Base-by-base conservation (phyloP, 2,888 invertebrate genomes). In the Ashinkailepas kermadecensis region DNA sequence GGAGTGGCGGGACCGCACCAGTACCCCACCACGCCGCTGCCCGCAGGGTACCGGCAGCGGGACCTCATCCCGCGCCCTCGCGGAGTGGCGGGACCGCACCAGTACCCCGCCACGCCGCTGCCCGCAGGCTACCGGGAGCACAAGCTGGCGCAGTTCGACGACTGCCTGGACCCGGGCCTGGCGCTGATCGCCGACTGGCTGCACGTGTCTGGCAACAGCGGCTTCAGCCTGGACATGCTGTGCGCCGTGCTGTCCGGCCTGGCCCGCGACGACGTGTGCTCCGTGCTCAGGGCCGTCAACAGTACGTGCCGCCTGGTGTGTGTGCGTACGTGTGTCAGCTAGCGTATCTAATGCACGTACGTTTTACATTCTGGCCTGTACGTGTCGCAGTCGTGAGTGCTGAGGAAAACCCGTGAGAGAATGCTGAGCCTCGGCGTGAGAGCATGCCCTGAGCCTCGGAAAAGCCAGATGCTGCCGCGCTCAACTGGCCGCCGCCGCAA, bases 221-320 rank as follows among this genome's bases (percentile, higher is more conserved):
- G 74, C 56, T 56, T 74, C 54, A 74, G 74, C 56, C 13, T 74
- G 56, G 74, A 74, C 54, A 54, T 74, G 74, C 74, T 74, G 56
- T 56, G 56, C 21, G 74, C 74, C 21, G 74, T 56, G 54, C 74
- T 74, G 74, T 54, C 23, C 56, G 54, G 74, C 2, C 74, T 74
- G 56, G 82, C 58, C 81, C 82, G 23, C 54, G 83, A 54, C 58
- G 84, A 80, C 81, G 82, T 13, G 83, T 83, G 57, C 83, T 82
- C 58, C 81, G 83, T 62, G 82, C 84, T 10, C 82, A 82, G 15
- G 82, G 83, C 82, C 74, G 74, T 56, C 56, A 54, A 54, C 74
- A 74, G 74, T 74, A 56, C 15, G 74, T 21, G 39, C 1, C 11
- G 67, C 12, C 67, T 3, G 25, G 15, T 64, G 18, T 10, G 39